Evolutionary conservation across 2,888 invertebrate species (phyloP).

Genomic region (Siphlonurus alternatus): DNA sequence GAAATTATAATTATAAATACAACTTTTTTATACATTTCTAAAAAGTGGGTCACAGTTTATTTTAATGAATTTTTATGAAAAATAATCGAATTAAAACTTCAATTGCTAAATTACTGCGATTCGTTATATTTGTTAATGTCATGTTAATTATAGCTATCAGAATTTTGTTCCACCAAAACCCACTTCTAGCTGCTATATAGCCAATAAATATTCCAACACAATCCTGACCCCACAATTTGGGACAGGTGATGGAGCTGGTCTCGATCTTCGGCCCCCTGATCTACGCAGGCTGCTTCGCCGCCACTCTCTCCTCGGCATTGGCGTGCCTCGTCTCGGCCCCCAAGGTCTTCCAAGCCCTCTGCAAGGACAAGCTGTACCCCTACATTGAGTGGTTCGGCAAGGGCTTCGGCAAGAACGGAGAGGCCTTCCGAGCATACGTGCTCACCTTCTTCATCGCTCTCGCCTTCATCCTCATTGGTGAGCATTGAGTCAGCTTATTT

Average conservation of each 20-base stretch:
- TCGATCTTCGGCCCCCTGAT: conserved; percentile 81
- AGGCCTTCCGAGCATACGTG: conserved; percentile 80
- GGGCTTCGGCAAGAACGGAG: conserved; percentile 67
- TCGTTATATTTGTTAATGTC: too few species aligned
- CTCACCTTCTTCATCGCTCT: conserved; percentile 81
- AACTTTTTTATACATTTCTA: too few species aligned
- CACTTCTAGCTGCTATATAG: too few species aligned
- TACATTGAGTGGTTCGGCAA: conserved; percentile 85
- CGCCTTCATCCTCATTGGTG: conserved; percentile 75
- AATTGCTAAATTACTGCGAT: too few species aligned
- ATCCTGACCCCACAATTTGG: too few species aligned
- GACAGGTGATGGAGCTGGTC: conserved; percentile 64
- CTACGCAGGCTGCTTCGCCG: conserved; percentile 93
- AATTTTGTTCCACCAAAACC: too few species aligned
- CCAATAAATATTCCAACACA: too few species aligned
- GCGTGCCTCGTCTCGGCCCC: conserved; percentile 94
- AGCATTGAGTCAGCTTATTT: conserved; percentile 14
- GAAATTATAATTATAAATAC: too few species aligned
- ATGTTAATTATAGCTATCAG: too few species aligned
- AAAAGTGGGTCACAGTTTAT: too few species aligned
- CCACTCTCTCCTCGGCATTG: conserved; percentile 91
- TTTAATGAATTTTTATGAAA: too few species aligned
- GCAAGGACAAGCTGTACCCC: conserved; percentile 88
- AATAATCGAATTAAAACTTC: too few species aligned
- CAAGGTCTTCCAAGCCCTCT: conserved; percentile 81